Evolutionary conservation across 2,797 vertebrate genomes (phyloP).

Genomic region (Sebastes kiyomatsui): DNA sequence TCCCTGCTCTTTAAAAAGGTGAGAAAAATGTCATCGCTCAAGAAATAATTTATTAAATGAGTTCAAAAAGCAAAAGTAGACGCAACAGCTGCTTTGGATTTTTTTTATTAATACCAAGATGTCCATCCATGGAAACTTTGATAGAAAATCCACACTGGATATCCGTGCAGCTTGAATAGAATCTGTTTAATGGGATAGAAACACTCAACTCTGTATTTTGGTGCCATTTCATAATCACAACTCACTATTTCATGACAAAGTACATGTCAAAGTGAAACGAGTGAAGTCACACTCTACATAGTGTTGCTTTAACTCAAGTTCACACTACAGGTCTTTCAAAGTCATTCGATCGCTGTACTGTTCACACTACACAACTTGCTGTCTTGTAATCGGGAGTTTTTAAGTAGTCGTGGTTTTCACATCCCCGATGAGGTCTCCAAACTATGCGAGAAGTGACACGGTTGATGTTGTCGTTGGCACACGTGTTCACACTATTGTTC

Average conservation of each 20-base stretch:
- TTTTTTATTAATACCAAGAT: neutral
- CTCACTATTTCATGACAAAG: neutral
- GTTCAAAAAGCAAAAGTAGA: neutral
- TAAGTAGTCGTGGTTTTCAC: too few species aligned
- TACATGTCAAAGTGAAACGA: too few species aligned
- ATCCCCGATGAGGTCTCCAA: too few species aligned
- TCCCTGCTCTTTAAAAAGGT: slow-evolving; percentile 92
- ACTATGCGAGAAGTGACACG: too few species aligned
- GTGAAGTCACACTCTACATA: neutral
- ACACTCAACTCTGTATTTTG: neutral
- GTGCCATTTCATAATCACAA: neutral
- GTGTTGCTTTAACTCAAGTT: neutral
- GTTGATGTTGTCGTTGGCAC: too few species aligned
- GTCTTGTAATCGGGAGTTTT: too few species aligned
- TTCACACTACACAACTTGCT: too few species aligned
- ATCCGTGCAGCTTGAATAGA: neutral
- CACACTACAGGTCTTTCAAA: too few species aligned
- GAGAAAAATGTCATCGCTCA: neutral
- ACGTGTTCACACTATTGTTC: too few species aligned
- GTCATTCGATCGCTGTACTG: too few species aligned
- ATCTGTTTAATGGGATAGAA: neutral
- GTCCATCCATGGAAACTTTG: neutral
- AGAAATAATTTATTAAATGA: neutral
- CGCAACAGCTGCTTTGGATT: neutral
- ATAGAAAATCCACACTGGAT: neutral